Percentiles rank a stretch among this genome's conserved stretches.
phyloP scores from a whole-genome alignment of 2,888 invertebrate genomes.

The Ommatoiulus sabulosus region DNA sequence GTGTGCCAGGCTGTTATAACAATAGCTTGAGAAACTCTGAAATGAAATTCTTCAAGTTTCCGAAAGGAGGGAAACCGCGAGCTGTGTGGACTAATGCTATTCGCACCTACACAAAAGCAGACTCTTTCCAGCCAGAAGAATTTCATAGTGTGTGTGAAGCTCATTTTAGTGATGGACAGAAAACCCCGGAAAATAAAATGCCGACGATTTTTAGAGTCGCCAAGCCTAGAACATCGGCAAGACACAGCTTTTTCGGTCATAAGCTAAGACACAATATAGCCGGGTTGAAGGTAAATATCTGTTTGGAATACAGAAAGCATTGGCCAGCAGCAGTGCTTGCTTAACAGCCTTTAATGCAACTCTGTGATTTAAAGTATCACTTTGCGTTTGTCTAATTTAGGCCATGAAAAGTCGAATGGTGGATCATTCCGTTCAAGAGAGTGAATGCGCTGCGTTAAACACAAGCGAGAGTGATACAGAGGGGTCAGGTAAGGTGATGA shows the following conservation, averaged over 20 bases:
- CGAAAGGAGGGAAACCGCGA: not conserved
- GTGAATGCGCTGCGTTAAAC: not conserved
- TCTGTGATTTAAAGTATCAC: no score
- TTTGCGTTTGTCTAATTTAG: not conserved
- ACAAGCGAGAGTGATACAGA: not conserved
- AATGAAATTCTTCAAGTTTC: not conserved
- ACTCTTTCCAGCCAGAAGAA: not conserved
- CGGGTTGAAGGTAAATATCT: not conserved
- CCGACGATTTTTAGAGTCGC: not conserved
- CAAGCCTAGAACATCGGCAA: not conserved
- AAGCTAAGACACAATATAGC: not conserved
- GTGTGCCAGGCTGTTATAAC: not conserved
- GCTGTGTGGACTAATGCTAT: constrained; percentile 7
- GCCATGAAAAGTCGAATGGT: not conserved
- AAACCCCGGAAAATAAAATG: not conserved
- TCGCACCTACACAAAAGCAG: not conserved
- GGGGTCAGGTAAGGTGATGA: not conserved
- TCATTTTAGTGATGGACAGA: not conserved
- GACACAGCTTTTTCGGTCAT: constrained; percentile 7
- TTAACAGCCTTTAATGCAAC: no score
- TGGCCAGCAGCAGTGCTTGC: no score
- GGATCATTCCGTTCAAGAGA: not conserved
- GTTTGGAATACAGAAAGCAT: not conserved
- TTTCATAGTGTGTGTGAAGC: not conserved
- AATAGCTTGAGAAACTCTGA: constrained; percentile 4